Evolutionary conservation across 2,797 vertebrate genomes (phyloP).

Genomic region (Tangara arthus): DNA sequence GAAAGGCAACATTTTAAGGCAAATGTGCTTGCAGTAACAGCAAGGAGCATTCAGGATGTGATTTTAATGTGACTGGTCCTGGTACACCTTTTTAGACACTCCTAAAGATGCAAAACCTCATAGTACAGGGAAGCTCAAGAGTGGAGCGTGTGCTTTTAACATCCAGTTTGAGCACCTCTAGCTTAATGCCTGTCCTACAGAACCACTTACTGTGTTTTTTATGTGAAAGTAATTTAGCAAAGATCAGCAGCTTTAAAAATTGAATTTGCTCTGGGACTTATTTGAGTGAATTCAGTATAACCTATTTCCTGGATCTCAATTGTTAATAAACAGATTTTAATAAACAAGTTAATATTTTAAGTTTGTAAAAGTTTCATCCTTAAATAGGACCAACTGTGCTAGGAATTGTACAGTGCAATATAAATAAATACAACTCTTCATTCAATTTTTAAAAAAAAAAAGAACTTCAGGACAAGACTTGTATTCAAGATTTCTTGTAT

Average conservation of each 20-base stretch:
- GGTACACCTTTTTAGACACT: not conserved
- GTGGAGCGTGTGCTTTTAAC: not conserved
- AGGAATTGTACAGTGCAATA: not conserved
- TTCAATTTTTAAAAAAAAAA: not conserved
- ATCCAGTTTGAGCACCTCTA: not conserved
- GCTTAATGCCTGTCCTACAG: not conserved
- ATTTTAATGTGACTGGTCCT: not conserved
- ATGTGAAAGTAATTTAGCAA: not conserved
- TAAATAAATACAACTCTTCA: not conserved
- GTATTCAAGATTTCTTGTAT: not conserved
- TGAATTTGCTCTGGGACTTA: not conserved
- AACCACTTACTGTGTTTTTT: not conserved
- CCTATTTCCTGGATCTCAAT: not conserved
- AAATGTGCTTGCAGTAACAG: not conserved
- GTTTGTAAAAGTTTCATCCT: not conserved
- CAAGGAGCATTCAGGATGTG: not conserved
- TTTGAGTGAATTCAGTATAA: not conserved
- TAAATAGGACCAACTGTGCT: not conserved
- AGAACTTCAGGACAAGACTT: not conserved
- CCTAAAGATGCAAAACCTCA: not conserved
- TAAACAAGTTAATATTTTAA: not conserved
- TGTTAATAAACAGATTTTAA: not conserved
- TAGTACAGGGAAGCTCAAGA: not conserved
- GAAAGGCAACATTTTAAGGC: not conserved
- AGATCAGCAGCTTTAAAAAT: not conserved